These are phyloP conservation scores for Drosophila recens DNA, from an alignment of 2,888 invertebrate genomes.

Conservation along the genomic window DNA sequence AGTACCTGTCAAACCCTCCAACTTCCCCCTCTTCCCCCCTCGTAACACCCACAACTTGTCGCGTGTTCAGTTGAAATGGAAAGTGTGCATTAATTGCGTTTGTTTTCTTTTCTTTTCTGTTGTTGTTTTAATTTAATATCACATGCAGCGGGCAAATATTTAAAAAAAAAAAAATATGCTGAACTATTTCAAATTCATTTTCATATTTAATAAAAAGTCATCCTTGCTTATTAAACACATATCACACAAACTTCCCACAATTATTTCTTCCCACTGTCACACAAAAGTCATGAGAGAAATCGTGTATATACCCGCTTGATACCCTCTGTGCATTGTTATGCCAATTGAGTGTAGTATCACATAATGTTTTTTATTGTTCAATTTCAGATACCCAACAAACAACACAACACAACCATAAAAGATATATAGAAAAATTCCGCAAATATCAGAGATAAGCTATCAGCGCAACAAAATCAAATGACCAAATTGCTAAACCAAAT, in stretches of 20 bases:
- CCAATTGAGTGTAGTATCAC: constrained; percentile 12
- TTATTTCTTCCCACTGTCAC: constrained; percentile 1
- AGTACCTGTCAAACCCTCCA: constrained; percentile 31
- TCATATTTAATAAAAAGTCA: constrained; percentile 22
- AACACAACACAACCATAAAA: constrained; percentile 11
- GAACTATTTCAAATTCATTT: constrained; percentile 22
- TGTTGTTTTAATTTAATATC: constrained; percentile 1
- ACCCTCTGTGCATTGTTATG: constrained; percentile 12
- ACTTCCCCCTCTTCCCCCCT: not conserved
- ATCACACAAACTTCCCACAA: constrained; percentile 6
- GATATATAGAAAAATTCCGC: constrained; percentile 8
- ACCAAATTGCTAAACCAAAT: constrained; percentile 7
- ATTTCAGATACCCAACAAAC: constrained; percentile 9
- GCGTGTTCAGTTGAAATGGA: constrained; percentile 72
- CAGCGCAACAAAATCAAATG: constrained; percentile 2
- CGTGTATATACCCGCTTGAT: constrained; percentile 6
- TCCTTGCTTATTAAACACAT: not conserved
- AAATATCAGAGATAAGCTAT: constrained; percentile 17
- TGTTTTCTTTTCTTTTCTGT: constrained; percentile 50
- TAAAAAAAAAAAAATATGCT: constrained; percentile 20
- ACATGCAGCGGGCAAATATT: constrained; percentile 9
- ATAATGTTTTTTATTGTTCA: constrained; percentile 24
- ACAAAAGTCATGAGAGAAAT: not conserved
- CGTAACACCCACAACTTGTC: constrained; percentile 49
- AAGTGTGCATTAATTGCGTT: constrained; percentile 73